Percentiles rank a stretch among this genome's conserved stretches.
phyloP scores from a whole-genome alignment of 2,888 invertebrate genomes.

The Oscheius sp. region DNA sequence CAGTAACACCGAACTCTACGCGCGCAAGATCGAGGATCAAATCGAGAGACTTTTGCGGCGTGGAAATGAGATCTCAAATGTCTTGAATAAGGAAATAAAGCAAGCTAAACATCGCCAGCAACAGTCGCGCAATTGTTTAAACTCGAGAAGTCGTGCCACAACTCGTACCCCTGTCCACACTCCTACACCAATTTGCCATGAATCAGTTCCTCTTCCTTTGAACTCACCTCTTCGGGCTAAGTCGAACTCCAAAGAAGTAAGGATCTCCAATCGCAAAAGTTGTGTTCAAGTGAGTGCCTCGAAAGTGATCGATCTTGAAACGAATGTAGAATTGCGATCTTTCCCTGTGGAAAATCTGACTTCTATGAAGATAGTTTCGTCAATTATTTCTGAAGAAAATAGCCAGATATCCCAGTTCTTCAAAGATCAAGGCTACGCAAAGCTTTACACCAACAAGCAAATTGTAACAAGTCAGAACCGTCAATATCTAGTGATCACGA shows the following conservation, averaged over 20 bases:
- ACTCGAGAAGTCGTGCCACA: not conserved
- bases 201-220: not conserved
- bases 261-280: too few species aligned
- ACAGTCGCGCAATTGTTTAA: not conserved
- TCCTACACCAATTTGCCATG: not conserved
- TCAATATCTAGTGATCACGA: not conserved
- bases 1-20: not conserved
- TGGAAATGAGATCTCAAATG: not conserved
- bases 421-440: not conserved
- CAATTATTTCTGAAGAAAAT: not conserved
- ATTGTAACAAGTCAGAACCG: not conserved
- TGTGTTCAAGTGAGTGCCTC: too few species aligned
- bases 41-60: not conserved
- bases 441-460: not conserved
- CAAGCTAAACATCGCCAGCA: not conserved
- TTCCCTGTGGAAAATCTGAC: not conserved
- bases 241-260: too few species aligned
- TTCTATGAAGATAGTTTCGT: not conserved
- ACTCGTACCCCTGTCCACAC: not conserved
- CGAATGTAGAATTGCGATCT: not conserved
- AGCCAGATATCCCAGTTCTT: not conserved
- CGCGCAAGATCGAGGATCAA: not conserved
- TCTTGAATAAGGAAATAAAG: not conserved
- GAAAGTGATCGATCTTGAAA: not conserved
- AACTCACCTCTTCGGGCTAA: not conserved